Evolutionary conservation across 1,140 invertebrate species (phyloP).

Genomic region (Brachionus plicatilis): DNA sequence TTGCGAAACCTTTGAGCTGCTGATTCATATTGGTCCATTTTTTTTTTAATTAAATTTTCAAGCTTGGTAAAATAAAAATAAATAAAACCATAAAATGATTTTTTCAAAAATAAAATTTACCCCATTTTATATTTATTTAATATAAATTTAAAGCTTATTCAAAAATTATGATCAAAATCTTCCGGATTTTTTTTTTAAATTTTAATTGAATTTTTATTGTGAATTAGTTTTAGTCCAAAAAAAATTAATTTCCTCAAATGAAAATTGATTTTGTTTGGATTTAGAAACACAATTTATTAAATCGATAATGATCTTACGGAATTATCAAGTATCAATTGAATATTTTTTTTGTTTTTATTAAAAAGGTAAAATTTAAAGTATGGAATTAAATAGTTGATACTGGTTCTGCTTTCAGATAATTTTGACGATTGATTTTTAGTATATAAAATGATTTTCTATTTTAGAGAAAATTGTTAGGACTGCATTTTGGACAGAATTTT

Average conservation of each 20-base stretch:
- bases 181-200: not conserved
- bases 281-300: not conserved
- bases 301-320: not conserved
- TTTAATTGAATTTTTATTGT: not conserved
- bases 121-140: not conserved
- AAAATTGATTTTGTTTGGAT: too few relatives aligned
- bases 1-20: not conserved
- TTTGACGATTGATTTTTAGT: not conserved
- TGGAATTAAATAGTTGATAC: not conserved
- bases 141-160: not conserved
- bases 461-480: not conserved
- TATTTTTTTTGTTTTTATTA: not conserved
- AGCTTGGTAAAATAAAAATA: not conserved
- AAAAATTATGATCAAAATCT: not conserved
- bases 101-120: not conserved
- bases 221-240: not conserved
- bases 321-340: not conserved
- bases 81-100: too few relatives aligned
- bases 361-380: not conserved
- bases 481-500: slow-evolving; percentile 14
- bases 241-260: not conserved
- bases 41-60: not conserved
- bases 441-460: not conserved
- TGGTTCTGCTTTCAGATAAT: not conserved
- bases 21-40: not conserved